Percentiles rank a stretch among this genome's conserved stretches.
phyloP scores from a whole-genome alignment of 2,797 vertebrate genomes.

The Enteromius unitaeniatus region DNA sequence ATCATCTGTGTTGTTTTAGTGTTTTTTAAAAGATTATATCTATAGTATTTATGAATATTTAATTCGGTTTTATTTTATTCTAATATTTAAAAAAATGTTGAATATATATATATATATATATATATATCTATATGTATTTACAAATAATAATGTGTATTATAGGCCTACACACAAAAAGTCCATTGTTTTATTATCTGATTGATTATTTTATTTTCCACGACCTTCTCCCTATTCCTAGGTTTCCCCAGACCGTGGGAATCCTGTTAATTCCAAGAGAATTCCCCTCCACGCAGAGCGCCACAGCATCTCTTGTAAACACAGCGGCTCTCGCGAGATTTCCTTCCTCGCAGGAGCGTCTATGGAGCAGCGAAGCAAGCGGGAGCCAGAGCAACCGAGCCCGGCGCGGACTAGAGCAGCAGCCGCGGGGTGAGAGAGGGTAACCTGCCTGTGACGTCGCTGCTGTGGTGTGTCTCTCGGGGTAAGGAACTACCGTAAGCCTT shows the following conservation, averaged over 20 bases:
- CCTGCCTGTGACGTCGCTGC: slow-evolving; percentile 84
- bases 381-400: slow-evolving; percentile 53
- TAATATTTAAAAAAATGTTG: too few relatives aligned
- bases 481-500: slow-evolving; percentile 58
- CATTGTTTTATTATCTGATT: background rate
- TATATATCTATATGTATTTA: too few relatives aligned
- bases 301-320: slow-evolving; percentile 42
- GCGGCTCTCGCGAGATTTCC: slow-evolving; percentile 77
- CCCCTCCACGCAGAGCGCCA: background rate
- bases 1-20: background rate
- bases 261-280: slow-evolving; percentile 13
- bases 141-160: background rate
- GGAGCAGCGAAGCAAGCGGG: slow-evolving; percentile 54
- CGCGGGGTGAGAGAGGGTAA: slow-evolving; percentile 63
- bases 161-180: too few relatives aligned
- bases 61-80: background rate
- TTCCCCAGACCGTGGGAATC: slow-evolving; percentile 28
- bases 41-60: background rate
- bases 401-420: slow-evolving; percentile 50
- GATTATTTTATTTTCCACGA: background rate
- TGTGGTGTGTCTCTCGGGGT: slow-evolving; percentile 66
- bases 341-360: slow-evolving; percentile 40
- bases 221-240: background rate
- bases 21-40: background rate
- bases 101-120: too few relatives aligned